These are phyloP conservation scores for Hemiprocne comata DNA, from an alignment of 2,113 vertebrate species.

Conservation along the genomic window DNA sequence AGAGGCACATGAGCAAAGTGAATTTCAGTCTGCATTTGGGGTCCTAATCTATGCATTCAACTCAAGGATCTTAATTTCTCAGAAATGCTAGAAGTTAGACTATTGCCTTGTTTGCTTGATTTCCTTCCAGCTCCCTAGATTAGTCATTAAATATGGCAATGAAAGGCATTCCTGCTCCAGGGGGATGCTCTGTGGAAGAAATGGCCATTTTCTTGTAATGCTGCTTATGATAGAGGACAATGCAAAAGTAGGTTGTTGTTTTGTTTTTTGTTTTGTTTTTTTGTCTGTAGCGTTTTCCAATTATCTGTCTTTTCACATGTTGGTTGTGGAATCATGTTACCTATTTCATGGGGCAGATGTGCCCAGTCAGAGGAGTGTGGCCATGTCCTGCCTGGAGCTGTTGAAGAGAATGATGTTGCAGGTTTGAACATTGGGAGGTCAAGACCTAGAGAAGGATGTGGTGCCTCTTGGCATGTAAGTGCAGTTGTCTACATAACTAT, in stretches of 20 bases:
- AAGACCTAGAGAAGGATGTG: not conserved
- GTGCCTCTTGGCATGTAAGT: not conserved
- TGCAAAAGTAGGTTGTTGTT: not conserved
- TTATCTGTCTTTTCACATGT: accelerated
- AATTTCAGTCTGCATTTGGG: not conserved
- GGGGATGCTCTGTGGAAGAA: not conserved
- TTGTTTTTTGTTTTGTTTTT: not conserved
- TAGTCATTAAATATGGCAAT: not conserved
- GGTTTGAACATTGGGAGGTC: accelerated
- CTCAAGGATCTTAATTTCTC: not conserved
- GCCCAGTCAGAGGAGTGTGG: accelerated
- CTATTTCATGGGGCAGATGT: not conserved
- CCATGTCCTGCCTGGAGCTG: not conserved
- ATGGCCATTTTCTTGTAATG: not conserved
- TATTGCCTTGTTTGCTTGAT: not conserved
- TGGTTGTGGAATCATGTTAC: accelerated
- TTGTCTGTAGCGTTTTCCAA: not conserved
- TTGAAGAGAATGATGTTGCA: not conserved
- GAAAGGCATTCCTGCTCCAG: not conserved
- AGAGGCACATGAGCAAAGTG: not conserved
- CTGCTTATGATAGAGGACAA: not conserved
- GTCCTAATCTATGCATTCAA: not conserved
- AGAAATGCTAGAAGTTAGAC: not conserved
- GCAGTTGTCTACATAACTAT: not conserved
- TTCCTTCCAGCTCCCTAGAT: not conserved